A percentile compares a stretch with the other conserved stretches of the same genome.
phyloP scores from a whole-genome alignment of 2,113 vertebrate genomes.

The Lathamus discolor region DNA sequence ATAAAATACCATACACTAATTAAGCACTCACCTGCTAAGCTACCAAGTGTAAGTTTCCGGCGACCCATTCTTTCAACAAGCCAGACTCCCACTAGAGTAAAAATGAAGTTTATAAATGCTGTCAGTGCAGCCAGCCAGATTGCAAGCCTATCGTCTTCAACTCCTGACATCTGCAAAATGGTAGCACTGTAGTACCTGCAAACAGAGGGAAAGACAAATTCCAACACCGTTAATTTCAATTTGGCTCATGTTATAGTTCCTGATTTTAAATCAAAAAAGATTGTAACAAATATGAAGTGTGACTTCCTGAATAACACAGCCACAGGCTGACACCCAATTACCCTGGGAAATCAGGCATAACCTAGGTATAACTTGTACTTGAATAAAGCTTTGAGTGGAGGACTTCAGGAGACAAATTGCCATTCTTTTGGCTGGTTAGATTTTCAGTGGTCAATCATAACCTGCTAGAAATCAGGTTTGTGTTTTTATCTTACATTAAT shows the following conservation, averaged over 20 bases:
- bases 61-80: constrained; percentile 94
- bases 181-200: constrained; percentile 97
- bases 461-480: not conserved
- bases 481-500: constrained; percentile 4
- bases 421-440: not conserved
- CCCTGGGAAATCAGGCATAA: not conserved
- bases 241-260: not conserved
- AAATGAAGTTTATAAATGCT: constrained; percentile 95
- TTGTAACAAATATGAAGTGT: not conserved
- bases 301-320: not conserved
- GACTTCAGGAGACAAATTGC: not conserved
- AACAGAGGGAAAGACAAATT: not conserved
- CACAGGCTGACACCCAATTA: not conserved
- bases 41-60: constrained; percentile 89
- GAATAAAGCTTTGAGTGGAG: not conserved
- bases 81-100: constrained; percentile 95
- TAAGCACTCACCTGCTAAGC: constrained; percentile 84
- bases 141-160: constrained; percentile 89
- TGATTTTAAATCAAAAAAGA: not conserved
- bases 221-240: not conserved
- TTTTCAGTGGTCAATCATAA: not conserved
- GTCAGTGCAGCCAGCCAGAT: constrained; percentile 94
- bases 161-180: constrained; percentile 98
- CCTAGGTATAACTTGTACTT: not conserved
- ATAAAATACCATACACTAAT: not conserved